Percentiles rank a stretch among this genome's conserved stretches.
Conservation (phyloP, 2,797 vertebrate genomes). For the Poeciliopsis turneri region DNA sequence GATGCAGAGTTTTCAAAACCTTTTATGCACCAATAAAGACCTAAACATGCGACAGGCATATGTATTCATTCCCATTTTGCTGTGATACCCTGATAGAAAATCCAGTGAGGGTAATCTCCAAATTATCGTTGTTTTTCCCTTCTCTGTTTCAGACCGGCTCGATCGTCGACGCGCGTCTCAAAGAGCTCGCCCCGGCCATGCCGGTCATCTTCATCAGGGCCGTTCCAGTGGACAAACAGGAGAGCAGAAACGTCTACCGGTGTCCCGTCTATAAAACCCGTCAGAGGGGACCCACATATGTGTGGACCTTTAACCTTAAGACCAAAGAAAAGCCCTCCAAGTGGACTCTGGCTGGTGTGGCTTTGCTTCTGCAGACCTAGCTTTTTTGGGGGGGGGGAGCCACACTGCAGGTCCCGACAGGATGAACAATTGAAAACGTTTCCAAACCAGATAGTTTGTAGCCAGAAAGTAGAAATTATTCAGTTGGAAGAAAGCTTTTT, state of each 20-base stretch:
- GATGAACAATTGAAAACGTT: constrained; percentile 7
- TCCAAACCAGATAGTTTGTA: constrained; percentile 5
- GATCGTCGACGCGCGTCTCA: constrained; percentile 87
- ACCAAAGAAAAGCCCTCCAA: constrained; percentile 90
- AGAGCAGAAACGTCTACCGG: constrained; percentile 81
- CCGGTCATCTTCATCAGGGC: constrained; percentile 92
- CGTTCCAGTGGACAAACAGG: constrained; percentile 88
- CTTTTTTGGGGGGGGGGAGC: too few relatives aligned
- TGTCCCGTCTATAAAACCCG: constrained; percentile 94
- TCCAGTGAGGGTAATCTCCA: too few relatives aligned
- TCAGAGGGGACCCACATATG: constrained; percentile 90
- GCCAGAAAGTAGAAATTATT: not conserved
- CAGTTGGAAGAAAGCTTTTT: not conserved
- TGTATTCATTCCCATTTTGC: not conserved
- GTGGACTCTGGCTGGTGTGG: constrained; percentile 93
- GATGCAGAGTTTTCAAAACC: not conserved
- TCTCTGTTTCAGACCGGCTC: constrained; percentile 79
- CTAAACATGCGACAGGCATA: not conserved
- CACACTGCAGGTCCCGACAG: constrained; percentile 6
- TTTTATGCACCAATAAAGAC: not conserved
- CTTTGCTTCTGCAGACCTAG: constrained; percentile 89
- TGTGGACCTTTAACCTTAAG: constrained; percentile 96
- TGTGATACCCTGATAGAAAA: not conserved
- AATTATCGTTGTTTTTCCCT: not conserved
- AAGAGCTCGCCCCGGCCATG: constrained; percentile 89